Base-by-base conservation (phyloP, 2,113 vertebrate genomes). In the Lagopus muta region DNA sequence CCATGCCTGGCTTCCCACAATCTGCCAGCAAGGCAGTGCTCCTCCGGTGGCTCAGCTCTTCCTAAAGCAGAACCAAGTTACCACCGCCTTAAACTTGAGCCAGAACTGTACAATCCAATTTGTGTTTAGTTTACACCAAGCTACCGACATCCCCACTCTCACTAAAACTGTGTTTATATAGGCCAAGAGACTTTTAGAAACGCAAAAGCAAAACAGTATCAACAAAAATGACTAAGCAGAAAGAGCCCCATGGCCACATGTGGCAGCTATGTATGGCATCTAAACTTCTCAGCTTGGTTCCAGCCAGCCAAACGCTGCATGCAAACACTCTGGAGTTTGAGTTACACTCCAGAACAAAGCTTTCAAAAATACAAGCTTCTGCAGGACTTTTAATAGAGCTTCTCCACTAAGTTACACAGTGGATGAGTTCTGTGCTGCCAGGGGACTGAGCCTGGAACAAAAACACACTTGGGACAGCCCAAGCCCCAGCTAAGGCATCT, bases 141-240 rank as follows among this genome's bases (percentile, higher is more conserved):
- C 82, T 90, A 64, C 74, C 47, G 75, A 52, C n/a, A 42, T 91
- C 93, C 86, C 94, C 93, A 84, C 92, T 91, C 69, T 89, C 82
- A 50, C 85, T 89, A 86, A 76, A 89, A 76, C n/a, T 76, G 72
- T 58, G 66, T 88, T 73, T 86, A 58, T 58, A 72, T 13, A 66
- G 76, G 38, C 84, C 89, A 83, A 82, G 71, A 81, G 85, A 48
- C 64, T 85, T 92, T 88, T 45, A 93, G 83, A 90, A 95, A 92
- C 83, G 80, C 89, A 83, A 80, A 83, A 80, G 82, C 86, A 89
- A 90, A 87, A 21, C 57, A n/a, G 89, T 17, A 3, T 36, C 80
- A 95, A 93, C 95, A 84, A 40, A 95, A 94, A 43, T 97, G 96
- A 97, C 96, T 96, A 96, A 97, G 97, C 97, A 97, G 82, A 90